Conservation (phyloP, 2,113 vertebrate genomes). For the Atractosteus spatula region DNA sequence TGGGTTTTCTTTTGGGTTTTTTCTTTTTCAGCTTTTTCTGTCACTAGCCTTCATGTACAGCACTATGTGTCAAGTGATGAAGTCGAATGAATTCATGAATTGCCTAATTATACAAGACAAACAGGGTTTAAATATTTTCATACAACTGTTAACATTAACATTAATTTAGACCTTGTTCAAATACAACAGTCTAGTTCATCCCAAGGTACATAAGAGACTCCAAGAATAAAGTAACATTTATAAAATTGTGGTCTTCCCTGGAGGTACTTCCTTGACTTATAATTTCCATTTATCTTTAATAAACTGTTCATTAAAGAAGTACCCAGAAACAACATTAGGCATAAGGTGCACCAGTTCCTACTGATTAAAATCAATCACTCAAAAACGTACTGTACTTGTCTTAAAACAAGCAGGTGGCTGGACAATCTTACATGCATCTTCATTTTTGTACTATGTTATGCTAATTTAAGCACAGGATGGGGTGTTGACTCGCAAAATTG, state of each 20-base stretch:
- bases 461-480: too few relatives aligned
- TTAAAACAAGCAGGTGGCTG: too few relatives aligned
- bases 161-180: not conserved
- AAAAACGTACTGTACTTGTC: too few relatives aligned
- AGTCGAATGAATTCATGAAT: not conserved
- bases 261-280: not conserved
- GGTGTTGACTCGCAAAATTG: too few relatives aligned
- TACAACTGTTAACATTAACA: conserved; percentile 3
- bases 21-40: not conserved
- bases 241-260: not conserved
- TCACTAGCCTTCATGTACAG: conserved; percentile 1
- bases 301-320: too few relatives aligned
- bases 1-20: conserved; percentile 14
- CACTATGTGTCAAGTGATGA: not conserved
- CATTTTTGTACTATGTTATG: too few relatives aligned
- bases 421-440: too few relatives aligned
- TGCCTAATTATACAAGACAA: conserved; percentile 4
- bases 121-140: conserved; percentile 12
- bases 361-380: too few relatives aligned
- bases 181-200: not conserved
- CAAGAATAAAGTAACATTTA: too few relatives aligned
- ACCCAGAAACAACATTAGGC: too few relatives aligned
- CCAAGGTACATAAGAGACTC: not conserved
- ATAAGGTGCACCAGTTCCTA: too few relatives aligned
- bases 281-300: too few relatives aligned